Base-by-base conservation (phyloP, 2,888 invertebrate species). In the Rambutsinella grinnellia region DNA sequence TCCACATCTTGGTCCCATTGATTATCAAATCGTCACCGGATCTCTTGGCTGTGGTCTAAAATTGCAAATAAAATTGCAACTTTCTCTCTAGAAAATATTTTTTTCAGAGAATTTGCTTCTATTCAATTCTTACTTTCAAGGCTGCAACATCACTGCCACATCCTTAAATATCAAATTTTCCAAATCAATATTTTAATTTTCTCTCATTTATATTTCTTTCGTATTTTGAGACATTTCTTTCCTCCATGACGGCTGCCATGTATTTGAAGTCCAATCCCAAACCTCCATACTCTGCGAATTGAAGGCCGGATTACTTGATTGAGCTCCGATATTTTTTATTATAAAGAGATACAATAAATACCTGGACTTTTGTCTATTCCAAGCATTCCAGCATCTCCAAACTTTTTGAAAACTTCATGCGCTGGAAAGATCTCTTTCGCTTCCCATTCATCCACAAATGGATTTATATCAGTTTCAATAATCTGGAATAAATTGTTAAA, bases 381-480 rank as follows among this genome's bases (percentile, higher is more conserved):
- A 15, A 90, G 86, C 61, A 89, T 85, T 0, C 89, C 90, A 60
- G 88, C 88, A 76, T 86, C 81, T 24, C 89, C 89, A 0, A 90
- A 84, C 70, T 87, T 87, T 81, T 89, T 88, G 84, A 90, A 89
- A 10, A 90, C 86, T 77, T 87, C 84, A 82, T 89, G 88, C 5
- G 89, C 88, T 19, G 89, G 89, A 85, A 88, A 89, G 47, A 83
- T 79, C 51, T 86, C 86, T 21, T 85, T 86, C 47, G 84, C 85
- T 80, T 90, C 90, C 90, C 90, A 90, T 83, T 88, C 84, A 63
- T 88, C 87, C 8, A 90, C 88, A 85, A 86, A 84, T 2, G 89
- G 89, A 84, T 90, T 89, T 60, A 90, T 88, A 46, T 89, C 88
- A 69, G 85, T 86, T 17, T 89, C 88, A 74, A 89, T 88, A 3